These are phyloP conservation scores for Lordiphosa andalusiaca DNA, from an alignment of 2,888 invertebrate species.

Conservation along the genomic window DNA sequence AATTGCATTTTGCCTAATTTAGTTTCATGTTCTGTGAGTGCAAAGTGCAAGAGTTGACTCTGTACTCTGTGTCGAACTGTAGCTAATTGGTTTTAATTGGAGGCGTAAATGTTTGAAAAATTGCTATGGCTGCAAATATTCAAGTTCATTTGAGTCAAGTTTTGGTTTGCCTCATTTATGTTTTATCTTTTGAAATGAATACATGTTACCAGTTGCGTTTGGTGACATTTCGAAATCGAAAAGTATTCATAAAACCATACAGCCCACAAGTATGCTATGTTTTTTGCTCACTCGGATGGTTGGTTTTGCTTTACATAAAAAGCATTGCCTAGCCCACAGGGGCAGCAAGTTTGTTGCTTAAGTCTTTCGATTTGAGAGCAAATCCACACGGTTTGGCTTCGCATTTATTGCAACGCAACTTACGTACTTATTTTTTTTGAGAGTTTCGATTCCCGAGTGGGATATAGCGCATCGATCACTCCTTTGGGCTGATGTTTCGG, in stretches of 20 bases:
- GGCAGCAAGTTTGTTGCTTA: conserved; percentile 49
- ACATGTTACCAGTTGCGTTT: not conserved
- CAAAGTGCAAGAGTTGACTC: conserved; percentile 54
- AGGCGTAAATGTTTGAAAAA: not conserved
- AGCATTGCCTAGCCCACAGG: conserved; percentile 31
- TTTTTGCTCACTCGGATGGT: rapidly evolving
- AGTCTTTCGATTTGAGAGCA: conserved; percentile 63
- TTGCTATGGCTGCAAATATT: not conserved
- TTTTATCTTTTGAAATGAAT: too few species aligned
- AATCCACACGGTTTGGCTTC: not conserved
- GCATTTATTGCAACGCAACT: too few species aligned
- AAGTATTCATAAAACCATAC: not conserved
- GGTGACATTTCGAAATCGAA: conserved; percentile 1
- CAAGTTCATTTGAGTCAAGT: too few species aligned
- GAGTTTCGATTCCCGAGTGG: too few species aligned
- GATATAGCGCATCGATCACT: too few species aligned
- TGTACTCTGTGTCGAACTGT: conserved; percentile 30
- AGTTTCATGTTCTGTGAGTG: conserved; percentile 25
- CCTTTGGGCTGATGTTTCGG: too few species aligned
- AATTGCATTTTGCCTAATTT: conserved; percentile 39
- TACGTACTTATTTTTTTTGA: too few species aligned
- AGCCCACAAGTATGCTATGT: conserved; percentile 29
- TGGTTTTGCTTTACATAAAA: not conserved
- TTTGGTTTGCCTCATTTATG: too few species aligned
- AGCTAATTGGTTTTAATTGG: conserved; percentile 65